A percentile compares a stretch with the other conserved stretches of the same genome.
Evolutionary conservation across 37 sponge, comb jelly and placozoan genomes (phyloP).

Genomic region (Halichondria panicea): DNA sequence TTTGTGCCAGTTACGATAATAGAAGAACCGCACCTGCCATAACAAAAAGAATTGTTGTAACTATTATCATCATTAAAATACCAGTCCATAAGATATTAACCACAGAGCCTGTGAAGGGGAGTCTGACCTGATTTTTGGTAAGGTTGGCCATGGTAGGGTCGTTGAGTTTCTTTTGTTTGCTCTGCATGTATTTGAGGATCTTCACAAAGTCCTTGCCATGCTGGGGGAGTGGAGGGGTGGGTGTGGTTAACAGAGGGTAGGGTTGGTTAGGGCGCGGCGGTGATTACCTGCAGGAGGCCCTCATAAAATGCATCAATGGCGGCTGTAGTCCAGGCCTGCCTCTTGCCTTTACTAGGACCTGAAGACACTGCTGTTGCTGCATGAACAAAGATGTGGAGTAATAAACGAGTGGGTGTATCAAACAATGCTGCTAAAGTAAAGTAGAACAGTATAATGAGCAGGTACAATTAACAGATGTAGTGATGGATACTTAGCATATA

Average conservation of each 20-base stretch:
- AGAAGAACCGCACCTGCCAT: constrained; percentile 40
- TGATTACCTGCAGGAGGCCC: constrained; percentile 38
- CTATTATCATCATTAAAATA: not conserved
- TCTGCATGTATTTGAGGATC: constrained; percentile 47
- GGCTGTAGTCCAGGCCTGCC: constrained; percentile 45
- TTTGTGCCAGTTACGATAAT: constrained; percentile 54
- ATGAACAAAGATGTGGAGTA: too few relatives aligned
- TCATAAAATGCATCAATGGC: constrained; percentile 44
- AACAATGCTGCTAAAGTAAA: too few relatives aligned
- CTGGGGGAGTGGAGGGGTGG: not conserved
- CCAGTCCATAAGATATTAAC: too few relatives aligned
- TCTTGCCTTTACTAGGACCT: constrained; percentile 32
- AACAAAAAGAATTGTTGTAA: not conserved
- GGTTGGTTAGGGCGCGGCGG: too few relatives aligned
- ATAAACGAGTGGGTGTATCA: too few relatives aligned
- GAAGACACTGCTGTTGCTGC: too few relatives aligned
- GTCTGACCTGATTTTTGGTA: constrained; percentile 31
- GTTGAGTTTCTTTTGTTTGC: constrained; percentile 25
- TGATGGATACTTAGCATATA: too few relatives aligned
- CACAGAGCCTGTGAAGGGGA: not conserved
- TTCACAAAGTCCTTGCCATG: constrained; percentile 44
- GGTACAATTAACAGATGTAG: too few relatives aligned
- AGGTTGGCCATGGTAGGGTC: constrained; percentile 42
- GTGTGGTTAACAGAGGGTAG: not conserved
- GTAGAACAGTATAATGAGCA: too few relatives aligned